These are phyloP conservation scores for Cranoglanis bouderius DNA, from an alignment of 2,113 vertebrate species.

Conservation along the genomic window DNA sequence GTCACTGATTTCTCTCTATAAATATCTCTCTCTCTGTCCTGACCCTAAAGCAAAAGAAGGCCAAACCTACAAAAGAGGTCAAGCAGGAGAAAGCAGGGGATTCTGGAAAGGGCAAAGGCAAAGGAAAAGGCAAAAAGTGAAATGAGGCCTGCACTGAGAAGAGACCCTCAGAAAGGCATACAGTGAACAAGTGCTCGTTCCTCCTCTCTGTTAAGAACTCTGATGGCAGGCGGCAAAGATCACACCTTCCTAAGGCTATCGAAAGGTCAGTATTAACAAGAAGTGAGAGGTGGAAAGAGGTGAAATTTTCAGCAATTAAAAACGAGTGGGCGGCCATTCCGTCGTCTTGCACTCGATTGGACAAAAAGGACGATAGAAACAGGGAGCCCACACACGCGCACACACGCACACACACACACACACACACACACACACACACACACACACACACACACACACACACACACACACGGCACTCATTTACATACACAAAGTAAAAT, in stretches of 20 bases:
- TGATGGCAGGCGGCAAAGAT: constrained; percentile 20
- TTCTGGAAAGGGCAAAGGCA: constrained; percentile 78
- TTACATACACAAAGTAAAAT: background rate
- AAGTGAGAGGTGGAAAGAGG: background rate
- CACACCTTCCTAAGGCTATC: background rate
- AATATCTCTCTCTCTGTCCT: background rate
- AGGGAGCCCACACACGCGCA: background rate
- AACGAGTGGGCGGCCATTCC: background rate
- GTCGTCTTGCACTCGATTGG: background rate
- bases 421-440: background rate
- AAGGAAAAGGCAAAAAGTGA: constrained; percentile 78
- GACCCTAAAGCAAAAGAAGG: constrained; percentile 80
- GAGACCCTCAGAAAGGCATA: background rate
- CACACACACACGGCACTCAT: background rate
- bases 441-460: background rate
- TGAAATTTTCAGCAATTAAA: constrained; percentile 13
- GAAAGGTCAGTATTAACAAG: constrained; percentile 25
- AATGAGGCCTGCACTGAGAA: background rate
- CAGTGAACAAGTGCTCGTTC: background rate
- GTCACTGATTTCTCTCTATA: background rate
- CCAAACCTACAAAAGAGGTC: constrained; percentile 77
- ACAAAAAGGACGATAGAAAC: background rate
- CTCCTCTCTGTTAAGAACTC: background rate
- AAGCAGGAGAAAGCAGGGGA: constrained; percentile 79
- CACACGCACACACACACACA: too few species aligned